Conservation (phyloP, 30 jellyfish, hydroid and myxozoan genomes). For the Aurelia aurita region DNA sequence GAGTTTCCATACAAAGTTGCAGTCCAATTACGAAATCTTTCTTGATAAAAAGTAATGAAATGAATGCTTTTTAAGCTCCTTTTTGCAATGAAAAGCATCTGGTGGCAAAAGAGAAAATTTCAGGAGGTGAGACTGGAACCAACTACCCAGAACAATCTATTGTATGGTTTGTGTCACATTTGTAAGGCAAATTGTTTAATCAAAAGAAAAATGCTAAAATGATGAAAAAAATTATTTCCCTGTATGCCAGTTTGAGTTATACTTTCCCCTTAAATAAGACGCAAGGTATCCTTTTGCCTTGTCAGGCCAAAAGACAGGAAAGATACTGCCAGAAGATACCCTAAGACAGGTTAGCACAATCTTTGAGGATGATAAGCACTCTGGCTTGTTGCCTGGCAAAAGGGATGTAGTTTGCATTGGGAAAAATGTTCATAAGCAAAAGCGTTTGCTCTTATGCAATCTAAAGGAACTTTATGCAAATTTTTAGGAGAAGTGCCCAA, state of each 20-base stretch:
- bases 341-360: background rate
- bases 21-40: too few species aligned
- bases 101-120: background rate
- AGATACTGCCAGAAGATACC: constrained; percentile 1
- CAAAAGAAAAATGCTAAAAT: background rate
- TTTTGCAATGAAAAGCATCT: background rate
- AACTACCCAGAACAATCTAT: too few species aligned
- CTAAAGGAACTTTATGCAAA: constrained; percentile 39
- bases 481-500: constrained; percentile 37
- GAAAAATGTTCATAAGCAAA: constrained; percentile 27
- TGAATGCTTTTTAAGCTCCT: background rate
- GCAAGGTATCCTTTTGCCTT: background rate
- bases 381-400: constrained; percentile 21
- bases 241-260: background rate
- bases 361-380: too few species aligned
- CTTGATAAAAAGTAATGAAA: too few species aligned
- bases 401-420: constrained; percentile 23
- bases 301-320: background rate
- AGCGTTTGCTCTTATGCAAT: too few species aligned
- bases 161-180: too few species aligned
- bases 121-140: background rate
- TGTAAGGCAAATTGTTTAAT: background rate
- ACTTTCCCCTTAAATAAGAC: background rate
- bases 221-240: too few species aligned
- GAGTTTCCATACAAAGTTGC: constrained; percentile 1